Conservation (phyloP, 2,797 vertebrate genomes). For the Brotula barbata region DNA sequence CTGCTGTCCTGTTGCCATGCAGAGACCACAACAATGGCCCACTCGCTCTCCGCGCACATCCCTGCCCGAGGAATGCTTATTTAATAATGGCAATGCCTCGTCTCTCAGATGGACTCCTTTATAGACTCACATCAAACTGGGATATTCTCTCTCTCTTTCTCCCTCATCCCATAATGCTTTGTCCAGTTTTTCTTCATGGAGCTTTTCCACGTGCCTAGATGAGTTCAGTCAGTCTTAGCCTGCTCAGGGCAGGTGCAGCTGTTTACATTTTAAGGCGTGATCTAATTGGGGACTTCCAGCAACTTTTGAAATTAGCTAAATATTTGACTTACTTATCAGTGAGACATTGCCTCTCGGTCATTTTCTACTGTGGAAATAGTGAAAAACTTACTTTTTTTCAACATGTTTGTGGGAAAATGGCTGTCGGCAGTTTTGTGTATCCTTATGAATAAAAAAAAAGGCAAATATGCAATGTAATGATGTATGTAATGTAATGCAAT, state of each 20-base stretch:
- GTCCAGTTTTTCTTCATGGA: constrained; percentile 26
- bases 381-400: too few species aligned
- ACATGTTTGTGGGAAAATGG: too few species aligned
- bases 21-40: constrained; percentile 71
- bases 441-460: too few species aligned
- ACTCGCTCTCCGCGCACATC: constrained; percentile 66
- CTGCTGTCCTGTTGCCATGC: constrained; percentile 68
- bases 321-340: too few species aligned
- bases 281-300: too few species aligned
- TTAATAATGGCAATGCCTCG: constrained; percentile 67
- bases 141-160: constrained; percentile 18
- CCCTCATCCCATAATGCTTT: constrained; percentile 15
- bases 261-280: too few species aligned
- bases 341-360: too few species aligned
- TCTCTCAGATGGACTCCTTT: constrained; percentile 54
- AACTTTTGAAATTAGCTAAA: too few species aligned
- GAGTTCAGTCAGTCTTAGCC: constrained; percentile 28
- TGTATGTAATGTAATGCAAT: too few species aligned
- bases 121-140: constrained; percentile 38
- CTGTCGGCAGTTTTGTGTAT: too few species aligned
- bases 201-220: constrained; percentile 26
- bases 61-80: constrained; percentile 68
- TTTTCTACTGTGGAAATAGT: too few species aligned
- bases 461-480: not conserved
- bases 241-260: too few species aligned